Evolutionary conservation across 2,888 invertebrate genomes (phyloP).

Genomic region (Tiliacea citrago): DNA sequence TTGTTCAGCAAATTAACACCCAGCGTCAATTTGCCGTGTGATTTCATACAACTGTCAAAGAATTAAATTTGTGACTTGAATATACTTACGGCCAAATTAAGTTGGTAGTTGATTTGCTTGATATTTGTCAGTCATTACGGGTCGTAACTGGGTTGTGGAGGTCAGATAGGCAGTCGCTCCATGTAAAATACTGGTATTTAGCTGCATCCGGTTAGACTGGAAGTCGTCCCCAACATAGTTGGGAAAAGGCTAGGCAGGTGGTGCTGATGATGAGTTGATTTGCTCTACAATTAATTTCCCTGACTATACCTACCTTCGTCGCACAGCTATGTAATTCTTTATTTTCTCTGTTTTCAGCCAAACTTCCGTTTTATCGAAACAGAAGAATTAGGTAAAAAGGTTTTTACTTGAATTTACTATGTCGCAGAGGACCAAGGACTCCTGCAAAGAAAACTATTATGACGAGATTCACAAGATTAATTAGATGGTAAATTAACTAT

Average conservation of each 20-base stretch:
- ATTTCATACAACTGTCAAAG: neutral
- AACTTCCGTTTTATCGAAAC: neutral
- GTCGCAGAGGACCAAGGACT: neutral
- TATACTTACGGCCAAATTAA: too few species aligned
- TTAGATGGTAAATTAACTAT: neutral
- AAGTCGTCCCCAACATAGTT: too few species aligned
- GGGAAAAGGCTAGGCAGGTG: too few species aligned
- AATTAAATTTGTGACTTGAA: neutral
- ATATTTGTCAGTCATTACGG: too few species aligned
- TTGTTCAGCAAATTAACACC: neutral
- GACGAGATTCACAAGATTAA: neutral
- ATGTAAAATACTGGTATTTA: too few species aligned
- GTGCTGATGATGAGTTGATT: too few species aligned
- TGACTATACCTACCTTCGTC: neutral
- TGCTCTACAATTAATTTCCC: too few species aligned
- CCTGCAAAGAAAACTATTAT: neutral
- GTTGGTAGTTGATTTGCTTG: too few species aligned
- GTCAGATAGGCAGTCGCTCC: too few species aligned
- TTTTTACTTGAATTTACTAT: neutral
- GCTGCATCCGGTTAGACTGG: too few species aligned
- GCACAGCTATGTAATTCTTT: neutral
- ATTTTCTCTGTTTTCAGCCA: neutral
- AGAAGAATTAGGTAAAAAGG: neutral
- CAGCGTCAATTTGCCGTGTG: neutral
- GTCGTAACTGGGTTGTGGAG: too few species aligned